These are phyloP conservation scores for Prunella fulvescens DNA, from an alignment of 2,113 vertebrate genomes.

Conservation along the genomic window DNA sequence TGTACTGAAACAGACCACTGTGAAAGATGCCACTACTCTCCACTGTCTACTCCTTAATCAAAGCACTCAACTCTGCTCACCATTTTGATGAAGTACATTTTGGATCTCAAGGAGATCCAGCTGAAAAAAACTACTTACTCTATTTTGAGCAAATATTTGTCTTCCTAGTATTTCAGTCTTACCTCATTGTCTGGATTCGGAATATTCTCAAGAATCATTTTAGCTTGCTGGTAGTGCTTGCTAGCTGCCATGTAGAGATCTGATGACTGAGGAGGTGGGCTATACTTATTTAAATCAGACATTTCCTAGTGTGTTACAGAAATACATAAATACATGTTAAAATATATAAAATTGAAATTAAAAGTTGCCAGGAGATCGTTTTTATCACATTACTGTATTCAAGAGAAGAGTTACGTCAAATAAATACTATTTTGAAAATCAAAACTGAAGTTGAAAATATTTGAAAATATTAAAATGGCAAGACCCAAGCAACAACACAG, in stretches of 20 bases:
- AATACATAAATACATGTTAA: neutral
- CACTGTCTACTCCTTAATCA: neutral
- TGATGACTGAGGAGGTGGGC: constrained; percentile 90
- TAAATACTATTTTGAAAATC: neutral
- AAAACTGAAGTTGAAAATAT: neutral
- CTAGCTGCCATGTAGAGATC: constrained; percentile 97
- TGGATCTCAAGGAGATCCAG: neutral
- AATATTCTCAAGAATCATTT: constrained; percentile 96
- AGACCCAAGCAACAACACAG: neutral
- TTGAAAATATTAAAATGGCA: neutral
- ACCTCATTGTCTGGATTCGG: constrained; percentile 92
- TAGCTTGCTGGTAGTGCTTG: constrained; percentile 98
- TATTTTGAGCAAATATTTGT: neutral
- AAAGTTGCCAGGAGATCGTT: neutral
- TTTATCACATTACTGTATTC: neutral
- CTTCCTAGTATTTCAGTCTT: constrained; percentile 16
- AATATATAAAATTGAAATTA: neutral
- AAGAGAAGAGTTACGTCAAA: neutral
- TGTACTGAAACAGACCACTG: neutral
- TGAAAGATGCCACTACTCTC: too few relatives aligned
- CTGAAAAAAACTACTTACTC: neutral
- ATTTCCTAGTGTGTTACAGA: constrained; percentile 84
- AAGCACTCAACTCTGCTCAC: neutral
- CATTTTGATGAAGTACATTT: neutral
- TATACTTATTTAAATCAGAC: constrained; percentile 98